A percentile compares a stretch with the other conserved stretches of the same genome.
These are phyloP conservation scores for Oreochromis tanganicae DNA, from an alignment of 2,113 vertebrate species.

Conservation along the genomic window DNA sequence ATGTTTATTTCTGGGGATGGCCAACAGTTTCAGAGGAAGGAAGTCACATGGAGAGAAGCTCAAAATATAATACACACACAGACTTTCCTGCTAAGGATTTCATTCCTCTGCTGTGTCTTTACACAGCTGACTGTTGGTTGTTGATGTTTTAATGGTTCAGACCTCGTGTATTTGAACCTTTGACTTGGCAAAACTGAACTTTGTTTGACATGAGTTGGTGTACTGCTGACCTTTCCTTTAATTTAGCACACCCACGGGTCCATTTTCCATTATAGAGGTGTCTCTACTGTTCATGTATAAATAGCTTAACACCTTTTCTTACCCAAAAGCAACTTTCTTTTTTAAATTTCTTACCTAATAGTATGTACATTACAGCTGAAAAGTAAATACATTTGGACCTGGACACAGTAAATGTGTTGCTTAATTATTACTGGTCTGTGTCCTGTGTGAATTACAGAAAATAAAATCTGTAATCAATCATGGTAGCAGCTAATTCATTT, in stretches of 20 bases:
- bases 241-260: background rate
- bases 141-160: background rate
- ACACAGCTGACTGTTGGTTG: background rate
- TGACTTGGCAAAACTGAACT: background rate
- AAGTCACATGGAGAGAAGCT: background rate
- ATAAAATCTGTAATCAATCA: background rate
- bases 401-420: background rate
- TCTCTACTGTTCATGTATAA: background rate
- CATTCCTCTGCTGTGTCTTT: background rate
- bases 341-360: background rate
- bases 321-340: background rate
- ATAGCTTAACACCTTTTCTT: background rate
- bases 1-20: background rate
- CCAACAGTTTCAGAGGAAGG: background rate
- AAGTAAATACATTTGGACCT: background rate
- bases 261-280: background rate
- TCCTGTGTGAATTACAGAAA: background rate
- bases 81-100: background rate
- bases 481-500: background rate
- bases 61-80: background rate
- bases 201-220: background rate
- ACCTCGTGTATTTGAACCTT: background rate
- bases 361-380: background rate
- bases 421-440: background rate
- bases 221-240: background rate